Base-by-base conservation (phyloP, 2,888 invertebrate genomes). In the Podotricha telesiphe region DNA sequence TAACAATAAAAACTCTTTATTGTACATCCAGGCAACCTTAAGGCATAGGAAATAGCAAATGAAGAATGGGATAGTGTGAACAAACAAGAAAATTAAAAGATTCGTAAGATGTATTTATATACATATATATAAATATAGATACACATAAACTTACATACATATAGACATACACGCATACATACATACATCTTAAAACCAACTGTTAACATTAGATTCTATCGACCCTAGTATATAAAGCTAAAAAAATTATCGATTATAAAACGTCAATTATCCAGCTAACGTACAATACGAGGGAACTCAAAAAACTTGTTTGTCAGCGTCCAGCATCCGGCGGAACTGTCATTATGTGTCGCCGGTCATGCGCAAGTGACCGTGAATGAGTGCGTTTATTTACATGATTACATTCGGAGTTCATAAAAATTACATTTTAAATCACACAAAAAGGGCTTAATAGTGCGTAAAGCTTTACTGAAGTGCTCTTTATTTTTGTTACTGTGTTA, bases 281-380 rank as follows among this genome's bases (percentile, higher is more conserved):
- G 79, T 81, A 84, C 84, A 86, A 82, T 85, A 81, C 82, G 76
- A 70, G 71, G 74, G 77, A 59, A 78, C 81, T 80, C 82, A 84
- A 84, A 82, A 85, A 82, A 81, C 17, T 17, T 34, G 34, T 55
- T 55, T 80, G 80, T 55, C 28, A 37, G 78, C 77, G 79, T 76
- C 67, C 70, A 20, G 72, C 80, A 86, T 92, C 91, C 92, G 90
- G 67, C 90, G 91, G 92, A 91, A 87, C 79, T 58, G 79, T 59
- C 77, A 85, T 91, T 90, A 88, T 89, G 82, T 82, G 80, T 66
- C 81, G 83, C 80, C 87, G 84, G 83, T 88, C 86, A 88, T 86
- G 89, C 87, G 87, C 80, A 72, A 82, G 80, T 86, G 88, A 78
- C 89, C 89, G 79, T 76, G 74, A 71, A 70, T 56, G 72, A 67